phyloP scores from a whole-genome alignment of 2,888 invertebrate species.

The Caenorhabditis drosophilae region DNA sequence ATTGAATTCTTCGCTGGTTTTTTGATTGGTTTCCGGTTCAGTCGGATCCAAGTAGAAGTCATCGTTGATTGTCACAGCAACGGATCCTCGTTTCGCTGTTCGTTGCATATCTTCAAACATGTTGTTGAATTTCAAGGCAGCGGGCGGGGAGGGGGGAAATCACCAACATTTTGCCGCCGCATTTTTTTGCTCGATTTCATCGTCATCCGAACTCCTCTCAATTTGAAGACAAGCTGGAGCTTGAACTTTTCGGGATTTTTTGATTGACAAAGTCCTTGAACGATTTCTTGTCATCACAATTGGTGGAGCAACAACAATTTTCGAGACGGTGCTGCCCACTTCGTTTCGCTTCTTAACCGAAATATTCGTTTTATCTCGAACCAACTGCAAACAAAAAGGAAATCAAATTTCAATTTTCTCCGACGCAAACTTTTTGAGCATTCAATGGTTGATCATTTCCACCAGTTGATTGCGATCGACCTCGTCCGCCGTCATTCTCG shows the following conservation, averaged over 20 bases:
- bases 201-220: slow-evolving; percentile 17
- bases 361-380: slow-evolving; percentile 28
- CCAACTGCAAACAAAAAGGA: slow-evolving; percentile 14
- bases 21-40: slow-evolving; percentile 17
- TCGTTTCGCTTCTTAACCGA: slow-evolving; percentile 24
- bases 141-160: too few relatives aligned
- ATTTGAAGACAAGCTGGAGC: slow-evolving; percentile 28
- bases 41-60: slow-evolving; percentile 35
- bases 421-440: slow-evolving; percentile 24
- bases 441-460: slow-evolving; percentile 29
- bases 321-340: too few relatives aligned
- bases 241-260: slow-evolving; percentile 19
- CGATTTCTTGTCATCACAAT: slow-evolving; percentile 23
- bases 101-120: slow-evolving; percentile 21
- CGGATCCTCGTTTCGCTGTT: slow-evolving; percentile 30
- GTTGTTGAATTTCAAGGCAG: too few relatives aligned
- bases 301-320: slow-evolving; percentile 36
- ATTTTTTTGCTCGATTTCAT: slow-evolving; percentile 26
- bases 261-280: slow-evolving; percentile 33
- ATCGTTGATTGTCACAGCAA: slow-evolving; percentile 18
- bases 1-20: slow-evolving; percentile 17
- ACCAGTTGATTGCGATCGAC: slow-evolving; percentile 17
- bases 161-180: slow-evolving; percentile 32
- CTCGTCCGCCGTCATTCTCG: slow-evolving; percentile 13
- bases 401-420: background rate